phyloP scores from a whole-genome alignment of 2,113 vertebrate genomes.

The Trematocara variabile region DNA sequence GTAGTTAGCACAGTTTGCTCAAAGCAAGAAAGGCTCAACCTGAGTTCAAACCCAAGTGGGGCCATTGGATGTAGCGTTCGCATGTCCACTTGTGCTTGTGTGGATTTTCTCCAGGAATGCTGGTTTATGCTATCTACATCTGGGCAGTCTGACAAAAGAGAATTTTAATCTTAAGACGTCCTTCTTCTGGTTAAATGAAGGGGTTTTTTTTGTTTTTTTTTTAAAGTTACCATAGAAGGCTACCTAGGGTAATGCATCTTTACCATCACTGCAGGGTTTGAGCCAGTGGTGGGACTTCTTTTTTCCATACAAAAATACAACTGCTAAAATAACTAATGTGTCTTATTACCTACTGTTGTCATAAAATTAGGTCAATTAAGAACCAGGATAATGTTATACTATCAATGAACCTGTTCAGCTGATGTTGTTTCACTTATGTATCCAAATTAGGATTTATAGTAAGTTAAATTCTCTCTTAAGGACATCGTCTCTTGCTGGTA shows the following conservation, averaged over 20 bases:
- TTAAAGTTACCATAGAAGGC: neutral
- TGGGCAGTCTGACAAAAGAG: rapidly evolving
- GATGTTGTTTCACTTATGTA: neutral
- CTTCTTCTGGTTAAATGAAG: neutral
- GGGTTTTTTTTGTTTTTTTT: rapidly evolving
- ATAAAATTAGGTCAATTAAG: neutral
- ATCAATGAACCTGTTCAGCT: neutral
- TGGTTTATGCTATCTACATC: no score
- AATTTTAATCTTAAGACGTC: neutral
- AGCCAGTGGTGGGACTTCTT: neutral
- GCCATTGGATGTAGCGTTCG: neutral
- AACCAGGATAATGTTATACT: neutral
- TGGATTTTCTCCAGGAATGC: neutral
- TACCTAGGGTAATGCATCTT: neutral
- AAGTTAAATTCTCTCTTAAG: neutral
- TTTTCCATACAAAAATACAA: neutral
- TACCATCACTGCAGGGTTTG: neutral
- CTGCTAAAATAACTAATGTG: neutral
- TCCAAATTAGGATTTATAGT: rapidly evolving
- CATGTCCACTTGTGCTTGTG: neutral
- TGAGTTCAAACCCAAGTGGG: neutral
- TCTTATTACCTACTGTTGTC: neutral
- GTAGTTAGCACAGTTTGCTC: neutral
- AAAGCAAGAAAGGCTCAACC: neutral
- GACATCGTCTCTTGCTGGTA: neutral